Evolutionary conservation across 2,113 vertebrate genomes (phyloP), one percentile per base, ranked within the genome.

Genomic region (Amazona vittata): DNA sequence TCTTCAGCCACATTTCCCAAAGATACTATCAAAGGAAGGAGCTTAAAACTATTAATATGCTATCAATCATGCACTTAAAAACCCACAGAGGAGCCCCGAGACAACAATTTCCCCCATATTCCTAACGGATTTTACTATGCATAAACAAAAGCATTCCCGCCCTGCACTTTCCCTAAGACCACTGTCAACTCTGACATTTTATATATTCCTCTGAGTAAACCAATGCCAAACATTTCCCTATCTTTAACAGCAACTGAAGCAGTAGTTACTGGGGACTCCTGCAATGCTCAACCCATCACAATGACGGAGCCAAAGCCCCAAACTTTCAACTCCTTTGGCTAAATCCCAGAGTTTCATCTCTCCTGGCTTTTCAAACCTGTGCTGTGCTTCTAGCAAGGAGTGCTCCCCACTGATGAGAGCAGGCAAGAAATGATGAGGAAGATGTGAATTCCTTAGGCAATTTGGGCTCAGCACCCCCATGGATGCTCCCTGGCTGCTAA

Each of bases 271-370:
- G 44, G 78, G 62, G 19, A 70, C 24, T 86, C 73, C 41, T 57
- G 31, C 21, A 49, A 52, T 26, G 26, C 43, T 60, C 76, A 81
- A 13, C 18, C 6, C 14, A 44, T 64, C 46, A 0, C 46, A 43
- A n/a, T 0, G 1, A 49, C 18, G 0, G 1, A 63, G 50, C 8
- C n/a, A 87, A 88, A 82, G 7, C 37, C 31, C 49, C 29, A 59
- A 62, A 55, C 73, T 93, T 94, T 57, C 82, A 90, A 90, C 52
- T 86, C 91, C 80, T 91, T 43, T 65, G 78, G 55, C 79, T 89
- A 65, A 94, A 82, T 41, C 67, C 64, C 83, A 71, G 29, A 53
- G 33, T 26, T 68, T 78, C 43, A 33, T 29, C 70, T 74, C 79
- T 86, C 75, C 75, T 47, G 74, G 21, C 11, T 60, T 64, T 69